phyloP scores from a whole-genome alignment of 2,113 vertebrate species.

The Holacanthus passer region DNA sequence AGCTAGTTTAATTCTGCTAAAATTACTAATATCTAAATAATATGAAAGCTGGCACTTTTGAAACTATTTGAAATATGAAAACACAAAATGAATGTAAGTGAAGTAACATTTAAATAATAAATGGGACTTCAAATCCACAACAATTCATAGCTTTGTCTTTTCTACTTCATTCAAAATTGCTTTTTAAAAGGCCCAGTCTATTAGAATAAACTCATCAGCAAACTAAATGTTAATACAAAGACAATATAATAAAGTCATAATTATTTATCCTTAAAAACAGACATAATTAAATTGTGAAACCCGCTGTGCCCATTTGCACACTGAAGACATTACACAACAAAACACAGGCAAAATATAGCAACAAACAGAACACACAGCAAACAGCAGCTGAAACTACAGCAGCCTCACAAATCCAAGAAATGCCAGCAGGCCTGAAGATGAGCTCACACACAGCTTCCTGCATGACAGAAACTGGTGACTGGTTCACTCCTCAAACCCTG shows the following conservation, averaged over 20 bases:
- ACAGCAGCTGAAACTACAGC: slow-evolving; percentile 51
- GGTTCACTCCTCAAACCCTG: neutral
- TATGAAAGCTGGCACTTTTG: neutral
- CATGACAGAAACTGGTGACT: slow-evolving; percentile 37
- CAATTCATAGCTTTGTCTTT: neutral
- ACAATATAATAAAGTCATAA: neutral
- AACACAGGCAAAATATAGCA: slow-evolving; percentile 17
- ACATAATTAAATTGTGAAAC: slow-evolving; percentile 36
- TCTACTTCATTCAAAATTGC: neutral
- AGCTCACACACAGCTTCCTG: slow-evolving; percentile 39
- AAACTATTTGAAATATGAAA: slow-evolving; percentile 35
- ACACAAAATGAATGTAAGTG: neutral
- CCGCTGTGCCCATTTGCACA: neutral
- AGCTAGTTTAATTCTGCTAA: neutral
- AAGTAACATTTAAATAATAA: slow-evolving; percentile 31
- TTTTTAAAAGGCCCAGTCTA: slow-evolving; percentile 49
- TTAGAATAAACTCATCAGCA: slow-evolving; percentile 3
- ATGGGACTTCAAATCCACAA: slow-evolving; percentile 18
- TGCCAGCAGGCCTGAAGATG: slow-evolving; percentile 59
- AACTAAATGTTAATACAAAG: neutral
- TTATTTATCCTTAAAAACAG: slow-evolving; percentile 18
- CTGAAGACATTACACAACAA: slow-evolving; percentile 9
- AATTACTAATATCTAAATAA: slow-evolving; percentile 1
- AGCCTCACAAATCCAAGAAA: slow-evolving; percentile 44
- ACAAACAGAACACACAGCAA: slow-evolving; percentile 26